Evolutionary conservation across 2,797 vertebrate genomes (phyloP).

Genomic region (Zalophus californianus): DNA sequence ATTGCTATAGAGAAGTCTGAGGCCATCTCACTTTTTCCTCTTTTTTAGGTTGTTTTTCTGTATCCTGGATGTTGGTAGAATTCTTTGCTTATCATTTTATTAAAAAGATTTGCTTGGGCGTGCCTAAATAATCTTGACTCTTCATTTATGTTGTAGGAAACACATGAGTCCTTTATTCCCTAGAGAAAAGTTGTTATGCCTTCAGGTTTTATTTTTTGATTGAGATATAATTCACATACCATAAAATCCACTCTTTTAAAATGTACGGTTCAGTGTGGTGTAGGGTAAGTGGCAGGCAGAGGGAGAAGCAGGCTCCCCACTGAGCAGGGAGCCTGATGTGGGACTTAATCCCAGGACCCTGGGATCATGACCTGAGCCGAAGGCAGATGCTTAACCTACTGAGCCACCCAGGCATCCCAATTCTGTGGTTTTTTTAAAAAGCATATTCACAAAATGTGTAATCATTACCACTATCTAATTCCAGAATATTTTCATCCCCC

Average conservation of each 20-base stretch:
- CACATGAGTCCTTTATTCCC: neutral
- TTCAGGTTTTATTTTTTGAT: neutral
- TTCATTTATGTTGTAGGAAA: neutral
- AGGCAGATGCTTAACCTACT: too few species aligned
- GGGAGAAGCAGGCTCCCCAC: too few species aligned
- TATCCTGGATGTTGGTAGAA: neutral
- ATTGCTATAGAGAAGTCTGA: neutral
- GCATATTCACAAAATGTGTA: neutral
- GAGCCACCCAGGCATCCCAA: too few species aligned
- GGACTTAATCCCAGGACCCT: too few species aligned
- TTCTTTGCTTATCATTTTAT: neutral
- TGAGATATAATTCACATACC: neutral
- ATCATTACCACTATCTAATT: neutral
- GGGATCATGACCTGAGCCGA: too few species aligned
- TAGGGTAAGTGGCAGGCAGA: too few species aligned
- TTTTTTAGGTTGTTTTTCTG: neutral
- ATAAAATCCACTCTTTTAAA: neutral
- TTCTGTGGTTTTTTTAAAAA: too few species aligned
- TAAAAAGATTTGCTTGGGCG: neutral
- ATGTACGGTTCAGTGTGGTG: neutral
- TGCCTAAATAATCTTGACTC: neutral
- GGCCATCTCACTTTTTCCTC: neutral
- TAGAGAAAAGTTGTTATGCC: neutral
- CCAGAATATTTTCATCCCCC: neutral
- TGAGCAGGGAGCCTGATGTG: too few species aligned